phyloP scores from a whole-genome alignment of 1,140 invertebrate species.

The roundworm (Caenorhabditis elegans) region DNA sequence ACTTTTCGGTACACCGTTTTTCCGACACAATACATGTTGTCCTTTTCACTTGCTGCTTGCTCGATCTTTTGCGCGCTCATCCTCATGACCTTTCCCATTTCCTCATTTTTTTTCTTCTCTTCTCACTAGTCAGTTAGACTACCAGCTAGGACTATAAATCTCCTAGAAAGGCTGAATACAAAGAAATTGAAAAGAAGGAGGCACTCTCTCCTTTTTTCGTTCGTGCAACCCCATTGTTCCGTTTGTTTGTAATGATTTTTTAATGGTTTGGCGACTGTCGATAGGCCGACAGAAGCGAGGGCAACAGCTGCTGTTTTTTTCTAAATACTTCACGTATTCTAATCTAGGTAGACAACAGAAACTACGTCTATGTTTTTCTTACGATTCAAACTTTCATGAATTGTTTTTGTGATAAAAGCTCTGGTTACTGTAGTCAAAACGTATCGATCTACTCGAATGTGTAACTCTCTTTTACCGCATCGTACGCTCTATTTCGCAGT shows the following conservation, averaged over 20 bases:
- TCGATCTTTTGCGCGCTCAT: not conserved
- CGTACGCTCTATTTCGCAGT: not conserved
- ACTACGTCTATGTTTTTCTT: too few relatives aligned
- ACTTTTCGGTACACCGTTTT: constrained; percentile 10
- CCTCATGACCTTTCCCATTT: not conserved
- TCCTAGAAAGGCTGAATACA: not conserved
- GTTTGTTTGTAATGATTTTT: constrained; percentile 24
- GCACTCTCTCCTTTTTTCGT: not conserved
- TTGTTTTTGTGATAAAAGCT: too few relatives aligned
- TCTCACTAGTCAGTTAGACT: too few relatives aligned
- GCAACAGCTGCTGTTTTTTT: constrained; percentile 9
- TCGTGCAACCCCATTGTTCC: constrained; percentile 2
- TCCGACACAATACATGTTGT: not conserved
- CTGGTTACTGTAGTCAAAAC: too few relatives aligned
- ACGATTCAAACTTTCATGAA: too few relatives aligned
- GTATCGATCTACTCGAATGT: too few relatives aligned
- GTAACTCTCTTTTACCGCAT: not conserved
- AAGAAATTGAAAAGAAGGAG: not conserved
- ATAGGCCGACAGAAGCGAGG: not conserved
- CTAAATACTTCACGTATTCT: too few relatives aligned
- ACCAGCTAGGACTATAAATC: constrained; percentile 8
- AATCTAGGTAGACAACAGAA: too few relatives aligned
- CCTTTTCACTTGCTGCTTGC: not conserved
- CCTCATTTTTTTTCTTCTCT: not conserved
- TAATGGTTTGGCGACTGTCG: not conserved